Conservation (phyloP, 2,113 vertebrate genomes). For the Callocephalon fimbriatum region DNA sequence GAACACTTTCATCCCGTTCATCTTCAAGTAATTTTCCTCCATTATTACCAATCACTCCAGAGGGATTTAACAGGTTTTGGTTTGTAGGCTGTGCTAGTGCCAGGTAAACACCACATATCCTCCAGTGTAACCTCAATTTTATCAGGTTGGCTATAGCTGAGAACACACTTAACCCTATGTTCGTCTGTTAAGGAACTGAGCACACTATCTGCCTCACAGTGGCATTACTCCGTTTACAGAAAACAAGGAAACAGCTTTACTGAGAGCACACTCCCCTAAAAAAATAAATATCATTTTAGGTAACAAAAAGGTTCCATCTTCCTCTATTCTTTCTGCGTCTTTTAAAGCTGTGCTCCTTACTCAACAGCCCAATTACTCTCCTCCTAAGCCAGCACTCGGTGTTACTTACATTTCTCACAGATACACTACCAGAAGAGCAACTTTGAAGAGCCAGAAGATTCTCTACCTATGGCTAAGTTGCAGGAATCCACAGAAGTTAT, state of each 20-base stretch:
- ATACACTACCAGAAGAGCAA: neutral
- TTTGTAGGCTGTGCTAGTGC: neutral
- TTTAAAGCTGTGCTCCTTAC: neutral
- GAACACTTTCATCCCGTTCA: neutral
- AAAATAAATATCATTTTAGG: neutral
- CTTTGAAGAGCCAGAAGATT: neutral
- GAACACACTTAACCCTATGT: neutral
- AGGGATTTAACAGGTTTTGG: neutral
- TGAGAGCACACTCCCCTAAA: neutral
- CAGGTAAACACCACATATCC: neutral
- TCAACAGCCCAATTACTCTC: neutral
- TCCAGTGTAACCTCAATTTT: fast-evolving
- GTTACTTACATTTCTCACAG: neutral
- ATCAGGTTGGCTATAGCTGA: neutral
- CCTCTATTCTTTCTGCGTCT: neutral
- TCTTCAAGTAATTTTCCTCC: neutral
- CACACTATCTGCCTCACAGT: neutral
- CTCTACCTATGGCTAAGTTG: neutral
- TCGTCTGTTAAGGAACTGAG: neutral
- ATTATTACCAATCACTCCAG: neutral
- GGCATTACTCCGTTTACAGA: neutral
- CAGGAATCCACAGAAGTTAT: neutral
- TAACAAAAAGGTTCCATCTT: neutral
- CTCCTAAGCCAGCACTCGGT: neutral
- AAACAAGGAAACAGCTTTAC: neutral